Percentiles rank a stretch among this genome's conserved stretches.
Evolutionary conservation across 92 coral and sea anemone species (phyloP).

Genomic region (Zoanthus gigantus): DNA sequence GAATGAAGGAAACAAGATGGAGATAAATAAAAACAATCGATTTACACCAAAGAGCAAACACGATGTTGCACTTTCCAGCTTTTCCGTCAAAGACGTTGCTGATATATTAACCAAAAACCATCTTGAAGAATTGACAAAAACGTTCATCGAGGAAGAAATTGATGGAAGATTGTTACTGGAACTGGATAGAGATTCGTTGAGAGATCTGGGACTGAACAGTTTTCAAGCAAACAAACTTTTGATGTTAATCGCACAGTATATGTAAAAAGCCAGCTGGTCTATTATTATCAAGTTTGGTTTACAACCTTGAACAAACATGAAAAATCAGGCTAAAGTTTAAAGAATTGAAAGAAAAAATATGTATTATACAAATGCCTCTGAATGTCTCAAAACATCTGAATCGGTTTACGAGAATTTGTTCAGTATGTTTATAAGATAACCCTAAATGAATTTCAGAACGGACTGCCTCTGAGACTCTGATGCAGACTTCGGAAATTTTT

Average conservation of each 20-base stretch:
- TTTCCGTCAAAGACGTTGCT: constrained; percentile 9
- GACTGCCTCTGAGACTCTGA: no score
- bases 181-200: neutral
- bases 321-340: no score
- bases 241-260: neutral
- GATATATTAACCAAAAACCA: neutral
- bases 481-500: no score
- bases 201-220: neutral
- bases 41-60: neutral
- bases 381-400: no score
- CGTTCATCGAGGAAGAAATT: neutral
- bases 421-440: no score
- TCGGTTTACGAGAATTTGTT: no score
- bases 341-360: no score
- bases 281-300: no score
- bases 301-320: no score
- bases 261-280: neutral
- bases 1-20: neutral
- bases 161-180: neutral
- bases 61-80: neutral
- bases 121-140: neutral
- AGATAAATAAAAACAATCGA: neutral
- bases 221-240: constrained; percentile 4
- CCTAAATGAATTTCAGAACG: no score
- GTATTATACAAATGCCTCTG: no score